Evolutionary conservation across 1,140 invertebrate species (phyloP).

Genomic region (Charaxes varanes): DNA sequence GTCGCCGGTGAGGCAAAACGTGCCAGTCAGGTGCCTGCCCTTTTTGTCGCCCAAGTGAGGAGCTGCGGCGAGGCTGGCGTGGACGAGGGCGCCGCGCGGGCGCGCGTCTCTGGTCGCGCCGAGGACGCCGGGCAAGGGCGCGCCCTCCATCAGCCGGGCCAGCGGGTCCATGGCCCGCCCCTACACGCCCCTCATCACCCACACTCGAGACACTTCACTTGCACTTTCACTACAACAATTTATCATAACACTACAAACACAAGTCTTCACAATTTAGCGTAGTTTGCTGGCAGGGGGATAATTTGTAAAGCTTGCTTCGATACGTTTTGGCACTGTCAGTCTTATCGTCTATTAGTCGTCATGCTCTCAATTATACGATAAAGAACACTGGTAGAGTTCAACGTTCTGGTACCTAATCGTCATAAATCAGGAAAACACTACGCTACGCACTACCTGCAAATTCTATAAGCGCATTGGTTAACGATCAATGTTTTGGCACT

Average conservation of each 20-base stretch:
- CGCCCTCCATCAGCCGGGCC: conserved; percentile 83
- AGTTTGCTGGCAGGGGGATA: no score
- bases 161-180: conserved; percentile 81
- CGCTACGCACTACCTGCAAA: no score
- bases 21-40: conserved; percentile 85
- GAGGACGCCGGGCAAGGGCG: conserved; percentile 78
- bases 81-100: conserved; percentile 82
- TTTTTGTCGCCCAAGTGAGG: conserved; percentile 82
- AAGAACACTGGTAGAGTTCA: no score
- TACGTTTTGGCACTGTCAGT: no score
- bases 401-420: no score
- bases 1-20: conserved; percentile 90
- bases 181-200: conserved; percentile 21
- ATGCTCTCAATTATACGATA: no score
- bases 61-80: conserved; percentile 83
- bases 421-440: no score
- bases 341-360: no score
- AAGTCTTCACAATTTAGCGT: neutral
- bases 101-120: conserved; percentile 73
- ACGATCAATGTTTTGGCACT: no score
- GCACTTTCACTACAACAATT: neutral
- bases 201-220: no score
- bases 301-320: no score
- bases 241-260: neutral
- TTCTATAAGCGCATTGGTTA: no score